These are phyloP conservation scores for Grantiella picta DNA, from an alignment of 2,113 vertebrate genomes.

Conservation along the genomic window DNA sequence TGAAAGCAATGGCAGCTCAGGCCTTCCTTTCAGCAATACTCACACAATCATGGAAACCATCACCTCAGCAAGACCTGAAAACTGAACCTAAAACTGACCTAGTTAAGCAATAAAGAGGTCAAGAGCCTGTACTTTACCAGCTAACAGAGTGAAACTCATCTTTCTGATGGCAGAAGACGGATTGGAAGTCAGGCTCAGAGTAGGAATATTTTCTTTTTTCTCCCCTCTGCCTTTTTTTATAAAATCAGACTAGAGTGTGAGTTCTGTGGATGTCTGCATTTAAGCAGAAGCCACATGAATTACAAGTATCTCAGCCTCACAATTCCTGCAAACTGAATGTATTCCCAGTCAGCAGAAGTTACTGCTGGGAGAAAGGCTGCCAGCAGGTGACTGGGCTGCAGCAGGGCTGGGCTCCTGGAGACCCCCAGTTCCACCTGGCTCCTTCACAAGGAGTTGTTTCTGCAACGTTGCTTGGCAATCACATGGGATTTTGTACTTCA, in stretches of 20 bases:
- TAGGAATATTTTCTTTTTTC: not conserved
- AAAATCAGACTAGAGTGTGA: not conserved
- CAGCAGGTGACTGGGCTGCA: not conserved
- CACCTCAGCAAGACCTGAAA: not conserved
- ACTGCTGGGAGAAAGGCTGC: not conserved
- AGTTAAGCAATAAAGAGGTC: not conserved
- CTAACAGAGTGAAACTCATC: not conserved
- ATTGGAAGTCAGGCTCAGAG: not conserved
- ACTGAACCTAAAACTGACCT: not conserved
- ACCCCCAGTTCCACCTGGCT: not conserved
- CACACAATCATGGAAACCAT: not conserved
- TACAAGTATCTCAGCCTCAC: not conserved
- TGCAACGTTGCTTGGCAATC: constrained; percentile 31
- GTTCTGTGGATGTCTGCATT: not conserved
- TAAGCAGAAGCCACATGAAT: not conserved
- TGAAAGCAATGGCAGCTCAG: not conserved
- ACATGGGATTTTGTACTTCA: not conserved
- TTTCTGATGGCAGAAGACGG: not conserved
- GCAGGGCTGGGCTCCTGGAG: not conserved
- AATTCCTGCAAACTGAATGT: not conserved
- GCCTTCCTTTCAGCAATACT: not conserved
- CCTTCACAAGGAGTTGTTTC: not conserved
- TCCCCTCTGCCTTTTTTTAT: not conserved
- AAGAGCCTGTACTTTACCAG: not conserved
- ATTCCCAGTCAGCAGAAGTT: not conserved